Conservation (phyloP, 1,140 invertebrate species). For the Bombus pyrosoma region DNA sequence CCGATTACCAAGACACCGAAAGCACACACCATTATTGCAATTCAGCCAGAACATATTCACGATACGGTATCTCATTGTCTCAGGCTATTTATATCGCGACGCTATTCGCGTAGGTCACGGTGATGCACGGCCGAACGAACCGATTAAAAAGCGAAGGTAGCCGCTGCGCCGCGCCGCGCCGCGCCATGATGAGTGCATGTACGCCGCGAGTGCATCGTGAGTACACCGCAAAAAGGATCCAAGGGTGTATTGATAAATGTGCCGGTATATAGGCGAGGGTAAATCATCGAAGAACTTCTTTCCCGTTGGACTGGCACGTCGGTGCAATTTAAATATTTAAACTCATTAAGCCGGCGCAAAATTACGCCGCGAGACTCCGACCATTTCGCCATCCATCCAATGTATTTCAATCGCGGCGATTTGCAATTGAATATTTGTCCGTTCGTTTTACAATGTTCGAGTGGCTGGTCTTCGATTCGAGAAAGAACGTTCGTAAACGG, state of each 20-base stretch:
- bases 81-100: constrained; percentile 36
- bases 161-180: not conserved
- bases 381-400: not conserved
- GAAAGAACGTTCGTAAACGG: too few relatives aligned
- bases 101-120: constrained; percentile 17
- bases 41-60: constrained; percentile 13
- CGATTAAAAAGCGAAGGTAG: constrained; percentile 54
- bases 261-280: constrained; percentile 29
- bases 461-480: too few relatives aligned
- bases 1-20: not conserved
- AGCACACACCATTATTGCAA: constrained; percentile 2
- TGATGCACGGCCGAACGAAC: constrained; percentile 28
- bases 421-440: constrained; percentile 32
- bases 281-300: constrained; percentile 37
- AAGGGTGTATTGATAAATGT: constrained; percentile 38
- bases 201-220: not conserved
- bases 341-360: constrained; percentile 36
- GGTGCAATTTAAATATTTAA: constrained; percentile 49
- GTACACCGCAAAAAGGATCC: constrained; percentile 14
- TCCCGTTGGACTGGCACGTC: not conserved
- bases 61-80: constrained; percentile 38
- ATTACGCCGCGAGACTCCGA: constrained; percentile 16
- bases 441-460: constrained; percentile 13
- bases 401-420: constrained; percentile 20
- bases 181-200: too few relatives aligned